Conservation (phyloP, 2,113 vertebrate genomes). For the Dascyllus trimaculatus region DNA sequence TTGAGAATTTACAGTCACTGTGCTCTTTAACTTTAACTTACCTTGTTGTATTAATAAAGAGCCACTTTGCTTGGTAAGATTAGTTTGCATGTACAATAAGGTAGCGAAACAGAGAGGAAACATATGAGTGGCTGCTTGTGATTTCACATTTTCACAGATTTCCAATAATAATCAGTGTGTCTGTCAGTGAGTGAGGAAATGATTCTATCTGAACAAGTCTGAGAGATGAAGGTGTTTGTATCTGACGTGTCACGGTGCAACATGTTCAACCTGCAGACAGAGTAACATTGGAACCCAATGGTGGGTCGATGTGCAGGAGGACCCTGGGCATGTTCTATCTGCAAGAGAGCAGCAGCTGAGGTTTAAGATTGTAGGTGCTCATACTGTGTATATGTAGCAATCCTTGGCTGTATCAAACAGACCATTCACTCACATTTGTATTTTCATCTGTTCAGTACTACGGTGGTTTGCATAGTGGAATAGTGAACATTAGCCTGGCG, state of each 20-base stretch:
- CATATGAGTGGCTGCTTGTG: background rate
- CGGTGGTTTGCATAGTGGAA: background rate
- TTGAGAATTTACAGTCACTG: background rate
- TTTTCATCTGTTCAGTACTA: too few relatives aligned
- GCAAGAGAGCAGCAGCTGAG: background rate
- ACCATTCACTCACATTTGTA: background rate
- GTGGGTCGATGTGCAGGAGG: conserved; percentile 18
- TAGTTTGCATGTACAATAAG: too few relatives aligned
- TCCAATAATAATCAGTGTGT: background rate
- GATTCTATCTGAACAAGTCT: conserved; percentile 20
- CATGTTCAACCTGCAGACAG: conserved; percentile 15
- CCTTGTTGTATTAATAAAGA: background rate
- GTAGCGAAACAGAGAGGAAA: background rate
- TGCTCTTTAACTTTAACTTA: background rate
- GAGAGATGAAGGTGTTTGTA: conserved; percentile 33
- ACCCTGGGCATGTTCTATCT: conserved; percentile 17
- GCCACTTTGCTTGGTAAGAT: too few relatives aligned
- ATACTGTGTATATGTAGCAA: background rate
- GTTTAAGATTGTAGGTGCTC: conserved; percentile 7
- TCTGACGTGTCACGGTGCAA: conserved; percentile 35
- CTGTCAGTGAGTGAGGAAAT: conserved; percentile 5
- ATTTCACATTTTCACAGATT: background rate
- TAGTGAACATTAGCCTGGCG: background rate
- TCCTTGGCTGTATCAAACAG: background rate
- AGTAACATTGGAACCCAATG: conserved; percentile 41